These are phyloP conservation scores for Megalonaias nervosa DNA, from an alignment of 1,140 invertebrate genomes.

Conservation along the genomic window DNA sequence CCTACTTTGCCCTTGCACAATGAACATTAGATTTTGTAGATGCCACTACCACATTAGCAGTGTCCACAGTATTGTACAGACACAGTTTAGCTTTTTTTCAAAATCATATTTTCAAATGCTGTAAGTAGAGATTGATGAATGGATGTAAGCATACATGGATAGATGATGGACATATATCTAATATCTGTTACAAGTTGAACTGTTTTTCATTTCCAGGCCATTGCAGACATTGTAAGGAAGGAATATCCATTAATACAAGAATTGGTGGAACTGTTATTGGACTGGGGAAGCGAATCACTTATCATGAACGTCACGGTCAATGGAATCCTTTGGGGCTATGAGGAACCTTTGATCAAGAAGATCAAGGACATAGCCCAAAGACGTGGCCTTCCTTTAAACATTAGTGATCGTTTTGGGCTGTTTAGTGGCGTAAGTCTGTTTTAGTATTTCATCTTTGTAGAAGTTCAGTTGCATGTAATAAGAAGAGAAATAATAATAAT, in stretches of 20 bases:
- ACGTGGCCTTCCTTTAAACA: conserved; percentile 12
- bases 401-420: conserved; percentile 34
- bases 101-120: no score
- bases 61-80: no score
- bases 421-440: conserved; percentile 28
- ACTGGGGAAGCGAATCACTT: conserved; percentile 17
- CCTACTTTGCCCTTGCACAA: no score
- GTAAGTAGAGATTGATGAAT: no score
- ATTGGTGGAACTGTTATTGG: conserved; percentile 4
- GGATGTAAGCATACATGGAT: no score
- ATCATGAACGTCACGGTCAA: conserved; percentile 27
- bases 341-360: conserved; percentile 36
- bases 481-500: no score
- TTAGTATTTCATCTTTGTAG: background rate
- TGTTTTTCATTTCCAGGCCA: conserved; percentile 26
- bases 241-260: conserved; percentile 18
- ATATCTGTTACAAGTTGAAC: background rate
- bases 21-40: no score
- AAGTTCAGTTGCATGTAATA: background rate
- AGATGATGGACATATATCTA: no score
- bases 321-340: conserved; percentile 44
- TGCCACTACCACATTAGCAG: no score
- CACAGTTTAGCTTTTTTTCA: no score
- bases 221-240: conserved; percentile 33
- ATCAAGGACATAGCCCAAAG: conserved; percentile 4